Evolutionary conservation across 2,888 invertebrate genomes (phyloP).

Genomic region (Isoperla grammatica): DNA sequence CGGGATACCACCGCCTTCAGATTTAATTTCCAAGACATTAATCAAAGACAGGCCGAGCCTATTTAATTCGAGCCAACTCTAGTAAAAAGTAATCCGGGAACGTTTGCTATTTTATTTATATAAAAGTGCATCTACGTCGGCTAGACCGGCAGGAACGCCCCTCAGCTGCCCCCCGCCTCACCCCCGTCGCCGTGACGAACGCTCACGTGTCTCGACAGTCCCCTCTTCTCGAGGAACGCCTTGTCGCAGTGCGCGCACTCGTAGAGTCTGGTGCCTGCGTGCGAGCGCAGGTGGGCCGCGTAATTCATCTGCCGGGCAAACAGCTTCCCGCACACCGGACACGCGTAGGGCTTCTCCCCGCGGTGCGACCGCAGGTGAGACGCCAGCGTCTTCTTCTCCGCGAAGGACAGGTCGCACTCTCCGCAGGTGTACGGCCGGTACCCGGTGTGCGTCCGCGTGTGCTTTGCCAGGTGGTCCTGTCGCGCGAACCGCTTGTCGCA

Average conservation of each 20-base stretch:
- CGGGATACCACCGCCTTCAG: too few species aligned
- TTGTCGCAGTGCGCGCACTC: neutral
- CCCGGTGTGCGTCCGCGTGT: neutral
- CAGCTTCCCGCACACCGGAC: neutral
- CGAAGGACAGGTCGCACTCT: neutral
- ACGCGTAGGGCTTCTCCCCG: neutral
- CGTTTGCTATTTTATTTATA: too few species aligned
- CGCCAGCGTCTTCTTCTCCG: neutral
- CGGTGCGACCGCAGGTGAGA: neutral
- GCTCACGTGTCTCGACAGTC: neutral
- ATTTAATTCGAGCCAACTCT: too few species aligned
- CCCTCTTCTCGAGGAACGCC: neutral
- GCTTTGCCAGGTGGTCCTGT: constrained; percentile 2
- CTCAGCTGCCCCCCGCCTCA: too few species aligned
- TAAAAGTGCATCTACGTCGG: too few species aligned
- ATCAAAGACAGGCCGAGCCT: too few species aligned
- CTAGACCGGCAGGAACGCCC: too few species aligned
- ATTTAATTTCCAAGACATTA: too few species aligned
- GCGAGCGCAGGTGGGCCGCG: neutral
- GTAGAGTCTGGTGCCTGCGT: neutral
- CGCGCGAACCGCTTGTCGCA: neutral
- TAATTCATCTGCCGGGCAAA: neutral
- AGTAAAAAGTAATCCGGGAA: too few species aligned
- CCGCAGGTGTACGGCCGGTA: neutral
- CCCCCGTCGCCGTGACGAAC: too few species aligned